phyloP scores from a whole-genome alignment of 2,113 vertebrate species.

The Heteronetta atricapilla region DNA sequence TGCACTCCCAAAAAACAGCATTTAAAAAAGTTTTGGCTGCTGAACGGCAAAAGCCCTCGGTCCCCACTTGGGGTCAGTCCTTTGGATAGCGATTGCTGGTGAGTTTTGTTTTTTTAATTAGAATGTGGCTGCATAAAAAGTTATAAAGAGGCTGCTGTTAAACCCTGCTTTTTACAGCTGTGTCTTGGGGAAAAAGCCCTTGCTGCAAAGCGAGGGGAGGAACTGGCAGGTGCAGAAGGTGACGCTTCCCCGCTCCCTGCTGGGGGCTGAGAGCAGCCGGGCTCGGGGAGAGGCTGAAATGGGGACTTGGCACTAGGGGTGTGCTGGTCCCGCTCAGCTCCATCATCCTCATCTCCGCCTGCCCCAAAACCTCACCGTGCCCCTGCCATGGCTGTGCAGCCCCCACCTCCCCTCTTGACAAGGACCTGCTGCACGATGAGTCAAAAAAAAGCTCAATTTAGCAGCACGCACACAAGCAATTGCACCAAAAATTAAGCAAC shows the following conservation, averaged over 20 bases:
- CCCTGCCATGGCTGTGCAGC: fast-evolving
- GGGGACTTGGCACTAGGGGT: background rate
- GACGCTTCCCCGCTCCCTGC: background rate
- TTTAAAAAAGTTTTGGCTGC: background rate
- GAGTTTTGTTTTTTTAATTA: conserved; percentile 47
- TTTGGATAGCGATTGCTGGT: conserved; percentile 43
- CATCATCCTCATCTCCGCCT: background rate
- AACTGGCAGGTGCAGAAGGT: background rate
- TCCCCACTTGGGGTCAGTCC: background rate
- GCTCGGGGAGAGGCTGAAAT: background rate
- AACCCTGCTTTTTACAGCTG: background rate
- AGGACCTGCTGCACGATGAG: background rate
- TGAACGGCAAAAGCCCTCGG: background rate
- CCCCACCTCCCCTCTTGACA: background rate
- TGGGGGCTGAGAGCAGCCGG: background rate
- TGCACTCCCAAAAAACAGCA: background rate
- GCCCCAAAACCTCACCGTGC: fast-evolving
- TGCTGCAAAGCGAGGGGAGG: background rate
- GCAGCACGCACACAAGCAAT: background rate
- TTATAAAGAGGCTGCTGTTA: background rate
- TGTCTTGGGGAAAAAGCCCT: background rate
- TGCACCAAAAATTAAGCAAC: background rate
- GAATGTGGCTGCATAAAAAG: background rate
- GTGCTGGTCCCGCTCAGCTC: background rate
- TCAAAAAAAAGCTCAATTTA: background rate